Evolutionary conservation across 2,888 invertebrate genomes (phyloP), one percentile per base, ranked within the genome.

Genomic region (Yponomeuta plumbellus): DNA sequence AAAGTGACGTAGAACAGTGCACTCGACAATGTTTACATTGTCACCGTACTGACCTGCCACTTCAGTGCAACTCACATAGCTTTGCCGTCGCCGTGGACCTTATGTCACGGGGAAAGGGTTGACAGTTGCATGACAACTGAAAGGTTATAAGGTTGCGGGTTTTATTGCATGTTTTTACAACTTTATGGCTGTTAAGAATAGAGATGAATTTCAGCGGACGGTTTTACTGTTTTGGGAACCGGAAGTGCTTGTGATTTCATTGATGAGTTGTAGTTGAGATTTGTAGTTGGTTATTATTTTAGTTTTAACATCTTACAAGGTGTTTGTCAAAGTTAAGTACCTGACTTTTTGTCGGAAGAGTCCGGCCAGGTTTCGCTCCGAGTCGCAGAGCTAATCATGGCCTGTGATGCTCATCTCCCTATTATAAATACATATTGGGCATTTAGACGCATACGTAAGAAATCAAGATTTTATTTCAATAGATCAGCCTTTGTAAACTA

Each of bases 1-100:
- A 52, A 52, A 81, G 80, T 64, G 64, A 65, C 65, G 65, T 39
- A 57, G 57, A 22, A 65, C 63, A 64, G 40, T 62, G 22, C 52
- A 52, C 64, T 64, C 52, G 62, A 64, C 52, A 52, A 62, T 85
- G 83, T 86, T 85, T 86, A 83, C 78, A 73, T 73, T 76, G 77
- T 77, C 79, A 78, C 78, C 77, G 81, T 81, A 80, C 81, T 82
- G 81, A 84, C 83, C 81, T 79, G 76, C 71, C 57, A 58, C 58
- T 40, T 59, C 13, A 61, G 20, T 57, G 21, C 21, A 57, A 34
- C 34, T 34, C 34, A 6, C 10, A 34, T 34, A 56, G 3, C 17
- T n/a, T 56, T 56, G 20, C n/a, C 56, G 56, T 6, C 56, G 3
- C 11, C 26, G 23, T 61, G 3, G 11, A 10, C 26, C 23, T 23